phyloP scores from a whole-genome alignment of 2,888 invertebrate species.

The Romanomermis culicivorax region DNA sequence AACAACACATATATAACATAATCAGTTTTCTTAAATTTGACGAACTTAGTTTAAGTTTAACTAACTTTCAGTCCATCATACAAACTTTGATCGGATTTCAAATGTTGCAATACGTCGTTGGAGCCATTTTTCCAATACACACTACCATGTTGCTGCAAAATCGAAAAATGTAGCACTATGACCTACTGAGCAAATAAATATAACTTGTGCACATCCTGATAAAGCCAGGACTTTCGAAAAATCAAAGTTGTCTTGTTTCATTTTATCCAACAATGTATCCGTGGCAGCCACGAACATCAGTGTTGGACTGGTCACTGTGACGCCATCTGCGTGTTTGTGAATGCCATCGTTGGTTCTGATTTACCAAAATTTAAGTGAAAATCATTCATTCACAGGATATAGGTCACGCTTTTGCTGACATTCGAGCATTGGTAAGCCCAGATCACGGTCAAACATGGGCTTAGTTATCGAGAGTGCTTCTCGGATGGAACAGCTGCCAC shows the following conservation, averaged over 20 bases:
- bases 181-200: too few species aligned
- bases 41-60: too few species aligned
- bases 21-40: too few species aligned
- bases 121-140: constrained; percentile 75
- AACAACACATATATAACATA: too few species aligned
- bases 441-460: too few species aligned
- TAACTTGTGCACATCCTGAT: constrained; percentile 73
- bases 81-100: constrained; percentile 52
- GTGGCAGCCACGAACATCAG: constrained; percentile 86
- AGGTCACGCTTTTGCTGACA: too few species aligned
- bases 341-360: constrained; percentile 27
- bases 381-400: too few species aligned
- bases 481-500: too few species aligned
- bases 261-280: constrained; percentile 57
- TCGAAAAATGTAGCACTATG: background rate
- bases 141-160: constrained; percentile 74
- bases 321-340: constrained; percentile 24
- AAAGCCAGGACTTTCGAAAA: constrained; percentile 59
- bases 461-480: too few species aligned
- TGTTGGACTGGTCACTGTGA: constrained; percentile 41
- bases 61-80: constrained; percentile 54
- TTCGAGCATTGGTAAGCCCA: too few species aligned
- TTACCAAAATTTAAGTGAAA: too few species aligned
- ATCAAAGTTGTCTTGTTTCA: constrained; percentile 58
- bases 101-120: constrained; percentile 39